Evolutionary conservation across 2,888 invertebrate genomes (phyloP).

Genomic region (Lycophotia porphyrea): DNA sequence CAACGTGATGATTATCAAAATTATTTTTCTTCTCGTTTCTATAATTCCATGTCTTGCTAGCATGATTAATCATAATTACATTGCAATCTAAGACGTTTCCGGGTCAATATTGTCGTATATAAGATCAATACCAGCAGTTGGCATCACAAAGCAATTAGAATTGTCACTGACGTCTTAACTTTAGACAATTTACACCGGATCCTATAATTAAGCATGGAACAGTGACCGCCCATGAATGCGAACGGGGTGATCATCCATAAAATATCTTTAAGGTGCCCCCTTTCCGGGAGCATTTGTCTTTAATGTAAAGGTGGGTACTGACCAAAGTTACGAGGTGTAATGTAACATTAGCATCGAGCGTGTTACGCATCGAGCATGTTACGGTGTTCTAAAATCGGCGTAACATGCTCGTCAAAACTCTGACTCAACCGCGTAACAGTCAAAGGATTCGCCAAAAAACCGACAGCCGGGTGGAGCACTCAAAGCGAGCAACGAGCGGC

Average conservation of each 20-base stretch:
- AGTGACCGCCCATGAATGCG: constrained; percentile 44
- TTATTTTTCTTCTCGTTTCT: neutral
- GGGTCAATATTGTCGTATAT: constrained; percentile 42
- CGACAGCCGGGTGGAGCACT: too few relatives aligned
- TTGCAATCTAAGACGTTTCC: constrained; percentile 17
- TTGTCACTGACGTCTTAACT: constrained; percentile 50
- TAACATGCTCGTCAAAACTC: too few relatives aligned
- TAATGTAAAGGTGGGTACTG: too few relatives aligned
- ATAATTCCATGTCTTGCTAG: neutral
- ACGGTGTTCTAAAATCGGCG: too few relatives aligned
- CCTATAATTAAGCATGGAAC: constrained; percentile 53
- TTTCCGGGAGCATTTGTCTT: neutral
- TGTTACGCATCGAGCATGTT: too few relatives aligned
- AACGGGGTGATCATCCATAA: constrained; percentile 4
- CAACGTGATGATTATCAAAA: neutral
- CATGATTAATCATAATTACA: constrained; percentile 18
- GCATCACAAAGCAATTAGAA: constrained; percentile 51
- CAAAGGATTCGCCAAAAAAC: too few relatives aligned
- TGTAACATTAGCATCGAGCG: too few relatives aligned
- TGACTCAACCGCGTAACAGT: too few relatives aligned
- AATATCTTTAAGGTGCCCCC: neutral
- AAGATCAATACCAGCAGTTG: constrained; percentile 47
- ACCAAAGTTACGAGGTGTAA: too few relatives aligned
- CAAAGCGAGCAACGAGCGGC: too few relatives aligned
- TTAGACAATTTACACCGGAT: constrained; percentile 59